Base-by-base conservation (phyloP, 1,140 invertebrate species). In the Camponotus vicinus region DNA sequence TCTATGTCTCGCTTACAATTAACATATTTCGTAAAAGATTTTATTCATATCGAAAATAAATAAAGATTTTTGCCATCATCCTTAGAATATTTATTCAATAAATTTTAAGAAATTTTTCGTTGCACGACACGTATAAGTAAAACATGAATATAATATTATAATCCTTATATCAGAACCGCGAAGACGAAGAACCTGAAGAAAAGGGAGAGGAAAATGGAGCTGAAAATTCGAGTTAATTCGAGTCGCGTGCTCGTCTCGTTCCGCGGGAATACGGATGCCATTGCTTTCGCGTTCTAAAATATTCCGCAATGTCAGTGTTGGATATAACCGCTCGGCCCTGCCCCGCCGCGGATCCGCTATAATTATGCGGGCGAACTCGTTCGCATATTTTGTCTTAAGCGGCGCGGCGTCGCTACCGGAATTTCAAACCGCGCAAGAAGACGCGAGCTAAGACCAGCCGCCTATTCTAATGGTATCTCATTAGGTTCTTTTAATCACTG, bases 401-500 rank as follows among this genome's bases (percentile, higher is more conserved):
- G 70, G 76, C 76, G 84, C 32, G 27, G 57, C 57, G n/a, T 76
- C 57, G 80, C 86, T 85, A 89, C 80, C 61, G 88, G 61, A 63
- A 64, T 77, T 86, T 89, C 78, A 71, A 89, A 77, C 40, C 42
- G 85, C 61, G 78, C 78, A 88, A 88, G 78, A 86, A 92, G 87
- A 89, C 83, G 63, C 86, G 73, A 86, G 49, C 49, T 52, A 79
- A 75, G 37, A 75, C 57, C 64, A 66, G 45, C 89, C 42, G 82
- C 59, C 88, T 92, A 92, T 94, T 93, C 92, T 92, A 93, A 93
- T 93, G 89, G 89, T 87, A 84, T 91, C 92, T 94, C 93, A 93
- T 94, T 94, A 94, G 88, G 73, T 93, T 92, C 91, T 92, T 93
- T 94, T 94, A 94, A 94, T 94, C 91, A 93, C 93, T 88, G 88